A percentile compares a stretch with the other conserved stretches of the same genome.
Conservation (phyloP, 1,140 invertebrate species). For the Cataglyphis hispanica region DNA sequence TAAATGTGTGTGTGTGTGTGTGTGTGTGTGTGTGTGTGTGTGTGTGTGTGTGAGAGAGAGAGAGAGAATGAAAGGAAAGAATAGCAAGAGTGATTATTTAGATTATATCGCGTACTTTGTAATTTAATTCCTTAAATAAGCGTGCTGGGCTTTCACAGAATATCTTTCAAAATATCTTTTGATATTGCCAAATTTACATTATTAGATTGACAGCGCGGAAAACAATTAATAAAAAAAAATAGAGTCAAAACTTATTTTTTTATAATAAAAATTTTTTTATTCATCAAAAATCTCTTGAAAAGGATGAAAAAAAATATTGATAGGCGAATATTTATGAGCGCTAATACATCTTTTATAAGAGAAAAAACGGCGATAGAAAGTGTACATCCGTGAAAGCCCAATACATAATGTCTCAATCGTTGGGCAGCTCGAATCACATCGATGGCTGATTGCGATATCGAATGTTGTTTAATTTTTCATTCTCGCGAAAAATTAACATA, state of each 20-base stretch:
- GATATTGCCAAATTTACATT: not conserved
- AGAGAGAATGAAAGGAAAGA: not conserved
- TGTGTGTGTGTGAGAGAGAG: no score
- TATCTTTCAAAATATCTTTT: constrained; percentile 24
- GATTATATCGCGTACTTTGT: constrained; percentile 46
- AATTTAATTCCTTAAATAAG: constrained; percentile 64
- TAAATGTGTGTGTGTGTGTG: no score
- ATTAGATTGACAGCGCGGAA: not conserved
- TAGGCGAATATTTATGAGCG: not conserved
- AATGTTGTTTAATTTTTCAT: constrained; percentile 65
- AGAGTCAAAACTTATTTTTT: constrained; percentile 39
- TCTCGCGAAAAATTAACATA: not conserved
- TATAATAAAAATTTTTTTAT: not conserved
- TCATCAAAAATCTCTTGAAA: not conserved
- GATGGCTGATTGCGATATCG: not conserved
- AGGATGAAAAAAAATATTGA: not conserved
- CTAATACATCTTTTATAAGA: not conserved
- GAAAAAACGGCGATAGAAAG: not conserved
- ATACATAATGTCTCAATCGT: constrained; percentile 68
- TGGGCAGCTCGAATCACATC: constrained; percentile 78
- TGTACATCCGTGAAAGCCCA: constrained; percentile 62
- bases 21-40: no score
- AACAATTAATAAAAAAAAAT: constrained; percentile 2
- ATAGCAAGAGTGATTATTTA: not conserved
- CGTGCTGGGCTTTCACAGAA: constrained; percentile 62